These are phyloP conservation scores for Eurytoma californica DNA, from an alignment of 2,888 invertebrate species.

Conservation along the genomic window DNA sequence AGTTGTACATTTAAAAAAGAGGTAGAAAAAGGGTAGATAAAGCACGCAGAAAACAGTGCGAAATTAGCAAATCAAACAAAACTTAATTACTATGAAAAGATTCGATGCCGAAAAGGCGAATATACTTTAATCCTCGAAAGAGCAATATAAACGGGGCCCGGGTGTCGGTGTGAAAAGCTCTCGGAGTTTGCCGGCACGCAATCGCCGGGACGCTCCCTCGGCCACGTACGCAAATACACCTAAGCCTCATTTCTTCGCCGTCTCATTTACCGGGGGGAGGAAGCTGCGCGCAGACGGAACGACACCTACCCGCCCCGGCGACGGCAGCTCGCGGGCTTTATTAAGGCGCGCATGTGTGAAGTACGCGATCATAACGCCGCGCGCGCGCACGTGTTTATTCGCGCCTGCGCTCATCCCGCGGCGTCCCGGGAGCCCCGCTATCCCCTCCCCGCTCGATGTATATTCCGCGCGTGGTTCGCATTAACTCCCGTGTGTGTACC, in stretches of 20 bases:
- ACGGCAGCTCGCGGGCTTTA: conserved; percentile 18
- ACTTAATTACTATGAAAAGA: too few species aligned
- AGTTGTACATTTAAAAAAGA: too few species aligned
- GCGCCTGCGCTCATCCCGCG: background rate
- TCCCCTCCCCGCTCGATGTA: background rate
- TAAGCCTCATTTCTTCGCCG: background rate
- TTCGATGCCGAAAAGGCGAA: too few species aligned
- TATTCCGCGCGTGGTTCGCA: conserved; percentile 58
- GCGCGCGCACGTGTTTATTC: conserved; percentile 30
- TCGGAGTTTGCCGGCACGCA: background rate
- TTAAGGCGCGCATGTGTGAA: conserved; percentile 33
- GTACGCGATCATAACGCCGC: conserved; percentile 32
- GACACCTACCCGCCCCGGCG: background rate
- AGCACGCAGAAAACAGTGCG: too few species aligned
- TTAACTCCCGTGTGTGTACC: conserved; percentile 58
- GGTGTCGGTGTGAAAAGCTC: too few species aligned
- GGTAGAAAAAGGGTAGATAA: too few species aligned
- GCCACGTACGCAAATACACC: background rate
- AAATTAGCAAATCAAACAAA: too few species aligned
- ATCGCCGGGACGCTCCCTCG: background rate
- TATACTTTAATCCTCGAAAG: too few species aligned
- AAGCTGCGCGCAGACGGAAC: background rate
- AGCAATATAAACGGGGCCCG: too few species aligned
- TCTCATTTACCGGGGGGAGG: too few species aligned
- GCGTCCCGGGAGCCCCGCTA: background rate